phyloP scores from a whole-genome alignment of 2,888 invertebrate genomes.

The Drosophila koepferae region DNA sequence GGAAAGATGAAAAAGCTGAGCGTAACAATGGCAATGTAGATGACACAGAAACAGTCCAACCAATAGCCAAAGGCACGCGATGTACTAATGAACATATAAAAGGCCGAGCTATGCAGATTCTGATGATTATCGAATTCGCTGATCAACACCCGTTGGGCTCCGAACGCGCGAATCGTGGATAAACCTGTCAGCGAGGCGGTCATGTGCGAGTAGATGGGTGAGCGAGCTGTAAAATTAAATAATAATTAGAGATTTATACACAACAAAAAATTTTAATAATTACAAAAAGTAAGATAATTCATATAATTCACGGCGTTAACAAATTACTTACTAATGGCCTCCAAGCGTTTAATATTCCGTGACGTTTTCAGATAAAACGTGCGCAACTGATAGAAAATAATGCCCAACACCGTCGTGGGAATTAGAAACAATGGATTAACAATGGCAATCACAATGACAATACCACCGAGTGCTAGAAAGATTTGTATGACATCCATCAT shows the following conservation, averaged over 20 bases:
- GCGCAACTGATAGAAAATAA: slow-evolving; percentile 91
- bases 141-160: slow-evolving; percentile 91
- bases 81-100: slow-evolving; percentile 95
- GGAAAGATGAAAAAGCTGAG: slow-evolving; percentile 92
- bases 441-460: slow-evolving; percentile 91
- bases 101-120: slow-evolving; percentile 95
- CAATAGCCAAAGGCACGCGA: slow-evolving; percentile 97
- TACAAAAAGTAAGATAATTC: background rate
- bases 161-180: slow-evolving; percentile 95
- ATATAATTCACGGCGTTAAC: background rate
- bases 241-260: background rate
- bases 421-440: slow-evolving; percentile 91
- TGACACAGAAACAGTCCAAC: slow-evolving; percentile 94
- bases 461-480: slow-evolving; percentile 92
- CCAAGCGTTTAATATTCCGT: slow-evolving; percentile 92
- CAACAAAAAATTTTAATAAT: background rate
- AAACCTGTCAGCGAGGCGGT: slow-evolving; percentile 95
- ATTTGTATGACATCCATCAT: slow-evolving; percentile 88
- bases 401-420: slow-evolving; percentile 89
- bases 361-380: slow-evolving; percentile 92
- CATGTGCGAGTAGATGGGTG: slow-evolving; percentile 97
- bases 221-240: slow-evolving; percentile 88
- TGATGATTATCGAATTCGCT: slow-evolving; percentile 93
- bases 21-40: slow-evolving; percentile 94
- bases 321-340: slow-evolving; percentile 90